Conservation (phyloP, 2,888 invertebrate species). For the Acrocyrtus sp. region DNA sequence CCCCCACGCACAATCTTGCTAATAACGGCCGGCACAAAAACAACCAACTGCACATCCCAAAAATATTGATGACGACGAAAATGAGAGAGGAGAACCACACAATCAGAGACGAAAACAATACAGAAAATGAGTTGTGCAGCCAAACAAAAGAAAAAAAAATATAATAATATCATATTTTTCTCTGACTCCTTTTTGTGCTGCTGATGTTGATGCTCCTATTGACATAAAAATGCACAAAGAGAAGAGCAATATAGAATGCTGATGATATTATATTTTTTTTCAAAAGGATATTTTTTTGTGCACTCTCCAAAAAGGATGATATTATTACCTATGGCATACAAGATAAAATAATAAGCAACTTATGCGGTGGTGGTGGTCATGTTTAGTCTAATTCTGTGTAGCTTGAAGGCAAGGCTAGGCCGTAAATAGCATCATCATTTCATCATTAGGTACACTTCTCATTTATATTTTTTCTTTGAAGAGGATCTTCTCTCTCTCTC, state of each 20-base stretch:
- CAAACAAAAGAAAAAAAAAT: neutral
- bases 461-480: neutral
- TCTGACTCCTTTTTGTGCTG: neutral
- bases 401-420: slow-evolving; percentile 39
- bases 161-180: neutral
- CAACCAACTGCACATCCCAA: neutral
- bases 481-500: neutral
- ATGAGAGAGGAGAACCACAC: neutral
- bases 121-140: too few species aligned
- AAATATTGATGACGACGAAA: neutral
- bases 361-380: neutral
- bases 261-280: too few species aligned
- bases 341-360: slow-evolving; percentile 8
- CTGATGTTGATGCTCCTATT: too few species aligned
- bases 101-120: neutral
- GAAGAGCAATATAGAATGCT: neutral
- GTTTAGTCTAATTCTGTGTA: neutral
- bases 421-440: slow-evolving; percentile 35
- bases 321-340: slow-evolving; percentile 5
- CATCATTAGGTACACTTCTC: neutral
- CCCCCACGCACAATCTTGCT: slow-evolving; percentile 20
- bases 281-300: too few species aligned
- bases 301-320: too few species aligned
- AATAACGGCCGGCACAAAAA: neutral
- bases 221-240: neutral